These are phyloP conservation scores for Onychomys torridus DNA, from an alignment of 2,797 vertebrate species.

Conservation along the genomic window DNA sequence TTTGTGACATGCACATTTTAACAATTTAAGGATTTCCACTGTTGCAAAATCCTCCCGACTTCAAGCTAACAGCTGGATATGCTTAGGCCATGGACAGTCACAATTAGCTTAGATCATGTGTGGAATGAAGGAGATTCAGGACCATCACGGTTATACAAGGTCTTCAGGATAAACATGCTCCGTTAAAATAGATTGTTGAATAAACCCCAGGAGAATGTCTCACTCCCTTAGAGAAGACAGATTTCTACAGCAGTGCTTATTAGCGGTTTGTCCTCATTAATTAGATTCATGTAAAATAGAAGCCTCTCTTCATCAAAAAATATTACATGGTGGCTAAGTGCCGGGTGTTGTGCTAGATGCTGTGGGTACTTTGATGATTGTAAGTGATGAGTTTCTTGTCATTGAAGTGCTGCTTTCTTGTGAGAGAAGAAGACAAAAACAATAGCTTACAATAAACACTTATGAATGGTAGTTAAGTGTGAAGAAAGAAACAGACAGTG, in stretches of 20 bases:
- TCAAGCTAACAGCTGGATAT: conserved; percentile 46
- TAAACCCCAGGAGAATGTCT: neutral
- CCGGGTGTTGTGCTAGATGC: neutral
- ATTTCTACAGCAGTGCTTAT: neutral
- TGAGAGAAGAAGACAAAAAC: neutral
- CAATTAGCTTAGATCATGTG: neutral
- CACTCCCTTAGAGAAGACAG: neutral
- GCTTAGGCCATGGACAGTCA: conserved; percentile 10
- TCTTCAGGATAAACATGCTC: conserved; percentile 35
- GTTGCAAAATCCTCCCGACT: conserved; percentile 51
- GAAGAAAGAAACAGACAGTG: neutral
- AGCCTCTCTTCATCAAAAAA: conserved; percentile 7
- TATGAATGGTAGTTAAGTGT: neutral
- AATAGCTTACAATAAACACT: neutral
- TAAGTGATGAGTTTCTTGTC: neutral
- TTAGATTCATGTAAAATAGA: conserved; percentile 16
- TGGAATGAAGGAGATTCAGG: neutral
- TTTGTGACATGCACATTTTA: conserved; percentile 50
- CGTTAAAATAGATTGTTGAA: neutral
- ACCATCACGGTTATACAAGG: conserved; percentile 40
- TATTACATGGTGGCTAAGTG: neutral
- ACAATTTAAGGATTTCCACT: conserved; percentile 69
- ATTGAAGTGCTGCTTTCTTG: neutral
- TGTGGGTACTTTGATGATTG: neutral
- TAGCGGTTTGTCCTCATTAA: conserved; percentile 13